A percentile compares a stretch with the other conserved stretches of the same genome.
These are phyloP conservation scores for Empis stercorea DNA, from an alignment of 2,888 invertebrate genomes.

Conservation along the genomic window DNA sequence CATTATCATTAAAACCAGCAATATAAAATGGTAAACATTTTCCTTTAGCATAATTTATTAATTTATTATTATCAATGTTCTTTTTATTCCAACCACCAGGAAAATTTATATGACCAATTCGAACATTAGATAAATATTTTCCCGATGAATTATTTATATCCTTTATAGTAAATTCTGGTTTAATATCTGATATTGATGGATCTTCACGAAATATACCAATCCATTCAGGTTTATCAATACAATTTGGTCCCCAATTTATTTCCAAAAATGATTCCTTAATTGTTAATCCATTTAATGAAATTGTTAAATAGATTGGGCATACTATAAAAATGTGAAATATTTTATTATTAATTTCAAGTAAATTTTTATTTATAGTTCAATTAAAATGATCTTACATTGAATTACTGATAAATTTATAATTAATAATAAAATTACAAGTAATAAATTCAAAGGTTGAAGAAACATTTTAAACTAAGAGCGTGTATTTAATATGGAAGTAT, in stretches of 20 bases:
- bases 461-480: too few species aligned
- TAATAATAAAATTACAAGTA: too few species aligned
- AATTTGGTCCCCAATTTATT: conserved; percentile 33
- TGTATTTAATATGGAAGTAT: too few species aligned
- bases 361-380: too few species aligned
- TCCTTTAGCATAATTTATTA: conserved; percentile 31
- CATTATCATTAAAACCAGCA: conserved; percentile 48
- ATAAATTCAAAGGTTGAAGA: too few species aligned
- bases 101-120: conserved; percentile 41
- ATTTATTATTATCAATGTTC: conserved; percentile 17
- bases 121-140: conserved; percentile 24
- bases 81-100: conserved; percentile 48
- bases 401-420: too few species aligned
- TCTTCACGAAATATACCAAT: conserved; percentile 31
- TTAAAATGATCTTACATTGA: too few species aligned
- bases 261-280: conserved; percentile 25
- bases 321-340: conserved; percentile 7
- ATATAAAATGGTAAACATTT: conserved; percentile 61
- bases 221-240: conserved; percentile 28
- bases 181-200: conserved; percentile 25
- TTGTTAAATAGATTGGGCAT: conserved; percentile 29
- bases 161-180: conserved; percentile 22
- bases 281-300: conserved; percentile 26
- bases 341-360: too few species aligned
- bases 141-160: conserved; percentile 40